A percentile compares a stretch with the other conserved stretches of the same genome.
These are phyloP conservation scores for Argya squamiceps DNA, from an alignment of 2,797 vertebrate genomes.

Conservation along the genomic window DNA sequence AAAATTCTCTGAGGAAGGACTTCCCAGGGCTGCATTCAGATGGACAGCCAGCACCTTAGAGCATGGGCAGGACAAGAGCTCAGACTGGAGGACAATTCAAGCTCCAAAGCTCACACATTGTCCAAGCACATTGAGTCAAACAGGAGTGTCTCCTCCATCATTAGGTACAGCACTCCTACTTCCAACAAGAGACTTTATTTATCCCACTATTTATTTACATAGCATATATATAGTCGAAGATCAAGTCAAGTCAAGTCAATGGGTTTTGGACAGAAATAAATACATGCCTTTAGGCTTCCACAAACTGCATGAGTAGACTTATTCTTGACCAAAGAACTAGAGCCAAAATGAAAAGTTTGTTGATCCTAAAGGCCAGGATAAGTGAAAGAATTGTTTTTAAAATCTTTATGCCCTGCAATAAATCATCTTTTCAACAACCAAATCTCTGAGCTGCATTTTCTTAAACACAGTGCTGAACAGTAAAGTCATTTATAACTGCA, in stretches of 20 bases:
- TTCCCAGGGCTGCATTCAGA: background rate
- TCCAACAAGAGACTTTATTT: background rate
- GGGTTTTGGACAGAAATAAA: conserved; percentile 35
- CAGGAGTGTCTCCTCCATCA: background rate
- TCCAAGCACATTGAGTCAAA: background rate
- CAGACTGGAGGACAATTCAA: background rate
- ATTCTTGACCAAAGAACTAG: conserved; percentile 49
- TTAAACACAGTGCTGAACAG: conserved; percentile 62
- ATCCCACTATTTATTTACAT: conserved; percentile 14
- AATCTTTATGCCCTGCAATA: conserved; percentile 67
- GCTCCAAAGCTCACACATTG: background rate
- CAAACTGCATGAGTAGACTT: conserved; percentile 19
- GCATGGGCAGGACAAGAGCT: background rate
- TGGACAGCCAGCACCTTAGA: background rate
- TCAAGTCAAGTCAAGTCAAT: conserved; percentile 13
- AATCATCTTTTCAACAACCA: conserved; percentile 73
- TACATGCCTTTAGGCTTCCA: conserved; percentile 19
- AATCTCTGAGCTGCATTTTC: conserved; percentile 64
- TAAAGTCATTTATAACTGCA: conserved; percentile 67
- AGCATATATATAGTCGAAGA: background rate
- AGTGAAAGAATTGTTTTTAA: conserved; percentile 65
- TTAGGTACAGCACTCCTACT: background rate
- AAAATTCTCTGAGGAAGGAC: background rate
- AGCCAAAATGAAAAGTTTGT: conserved; percentile 41
- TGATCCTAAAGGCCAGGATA: conserved; percentile 63